These are phyloP conservation scores for Alitta virens DNA, from an alignment of 2,888 invertebrate species.

Conservation along the genomic window DNA sequence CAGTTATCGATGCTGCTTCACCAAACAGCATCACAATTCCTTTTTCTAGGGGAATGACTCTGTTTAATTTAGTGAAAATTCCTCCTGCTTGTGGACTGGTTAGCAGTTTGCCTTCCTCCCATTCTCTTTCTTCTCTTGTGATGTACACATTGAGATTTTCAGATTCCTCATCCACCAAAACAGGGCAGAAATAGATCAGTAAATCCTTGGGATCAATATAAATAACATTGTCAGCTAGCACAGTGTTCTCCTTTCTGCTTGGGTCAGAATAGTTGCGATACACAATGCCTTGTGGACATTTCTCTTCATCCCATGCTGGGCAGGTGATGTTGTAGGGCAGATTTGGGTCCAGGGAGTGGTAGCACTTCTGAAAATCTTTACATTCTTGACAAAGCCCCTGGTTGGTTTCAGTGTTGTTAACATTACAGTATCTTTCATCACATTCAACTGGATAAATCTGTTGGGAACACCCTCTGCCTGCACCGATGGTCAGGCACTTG, in stretches of 20 bases:
- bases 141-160: neutral
- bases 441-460: neutral
- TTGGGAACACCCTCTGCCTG: neutral
- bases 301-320: neutral
- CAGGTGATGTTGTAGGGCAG: neutral
- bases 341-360: neutral
- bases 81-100: neutral
- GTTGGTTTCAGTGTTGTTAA: neutral
- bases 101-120: neutral
- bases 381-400: neutral
- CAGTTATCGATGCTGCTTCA: neutral
- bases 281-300: neutral
- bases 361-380: neutral
- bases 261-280: neutral
- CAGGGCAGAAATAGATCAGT: neutral
- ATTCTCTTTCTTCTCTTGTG: neutral
- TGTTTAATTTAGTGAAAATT: neutral
- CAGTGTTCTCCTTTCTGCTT: neutral
- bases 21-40: neutral
- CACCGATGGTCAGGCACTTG: neutral
- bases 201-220: neutral
- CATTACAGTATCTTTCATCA: neutral
- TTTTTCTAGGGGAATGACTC: neutral
- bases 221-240: neutral
- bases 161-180: neutral